Conservation (phyloP, 2,113 vertebrate genomes). For the Rhinoptilus africanus region DNA sequence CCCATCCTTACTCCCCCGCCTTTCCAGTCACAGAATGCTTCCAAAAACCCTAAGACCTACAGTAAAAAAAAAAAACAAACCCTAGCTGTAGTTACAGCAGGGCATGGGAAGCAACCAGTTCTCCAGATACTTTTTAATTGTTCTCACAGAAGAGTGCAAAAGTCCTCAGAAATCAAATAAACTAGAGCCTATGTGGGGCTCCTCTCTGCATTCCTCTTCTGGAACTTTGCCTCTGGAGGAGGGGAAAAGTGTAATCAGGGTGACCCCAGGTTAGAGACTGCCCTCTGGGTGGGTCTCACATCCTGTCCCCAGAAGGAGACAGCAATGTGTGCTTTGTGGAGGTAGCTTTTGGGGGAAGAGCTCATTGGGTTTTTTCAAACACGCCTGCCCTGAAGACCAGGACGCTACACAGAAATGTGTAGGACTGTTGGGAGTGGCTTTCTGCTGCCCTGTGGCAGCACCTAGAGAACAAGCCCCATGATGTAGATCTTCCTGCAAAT, state of each 20-base stretch:
- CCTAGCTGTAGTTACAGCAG: background rate
- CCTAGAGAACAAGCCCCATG: background rate
- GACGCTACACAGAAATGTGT: background rate
- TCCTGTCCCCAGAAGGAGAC: background rate
- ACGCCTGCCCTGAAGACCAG: background rate
- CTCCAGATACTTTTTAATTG: background rate
- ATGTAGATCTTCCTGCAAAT: background rate
- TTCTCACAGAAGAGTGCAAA: background rate
- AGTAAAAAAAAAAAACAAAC: rapidly evolving
- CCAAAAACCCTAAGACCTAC: background rate
- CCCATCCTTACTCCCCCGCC: background rate
- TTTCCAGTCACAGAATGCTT: background rate
- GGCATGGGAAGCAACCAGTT: background rate
- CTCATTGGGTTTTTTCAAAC: background rate
- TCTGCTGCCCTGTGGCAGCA: background rate
- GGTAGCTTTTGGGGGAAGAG: background rate
- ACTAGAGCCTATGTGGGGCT: background rate
- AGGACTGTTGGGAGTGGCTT: background rate
- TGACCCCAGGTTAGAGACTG: background rate
- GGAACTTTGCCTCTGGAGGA: background rate
- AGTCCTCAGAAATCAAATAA: background rate
- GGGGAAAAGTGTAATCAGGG: background rate
- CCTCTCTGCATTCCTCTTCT: background rate
- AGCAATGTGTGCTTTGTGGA: background rate
- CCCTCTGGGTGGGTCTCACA: background rate